A percentile compares a stretch with the other conserved stretches of the same genome.
phyloP scores from a whole-genome alignment of 2,113 vertebrate genomes.

The Argyrosomus japonicus region DNA sequence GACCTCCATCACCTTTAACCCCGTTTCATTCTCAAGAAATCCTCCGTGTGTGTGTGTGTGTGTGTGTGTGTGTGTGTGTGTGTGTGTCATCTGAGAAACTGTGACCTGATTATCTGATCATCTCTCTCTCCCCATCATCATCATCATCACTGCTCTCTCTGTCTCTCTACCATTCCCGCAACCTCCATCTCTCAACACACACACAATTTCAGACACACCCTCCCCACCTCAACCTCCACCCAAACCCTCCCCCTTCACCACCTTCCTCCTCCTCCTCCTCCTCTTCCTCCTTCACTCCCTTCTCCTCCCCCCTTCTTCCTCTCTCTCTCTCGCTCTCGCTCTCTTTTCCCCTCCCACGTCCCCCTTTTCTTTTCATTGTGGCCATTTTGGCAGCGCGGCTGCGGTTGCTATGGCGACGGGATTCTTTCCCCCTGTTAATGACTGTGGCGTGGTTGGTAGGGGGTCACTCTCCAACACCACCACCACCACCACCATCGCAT shows the following conservation, averaged over 20 bases:
- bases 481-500: constrained; percentile 63
- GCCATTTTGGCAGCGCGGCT: constrained; percentile 81
- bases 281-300: constrained; percentile 48
- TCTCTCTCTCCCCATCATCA: neutral
- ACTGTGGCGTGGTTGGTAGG: constrained; percentile 80
- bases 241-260: constrained; percentile 16
- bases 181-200: constrained; percentile 27
- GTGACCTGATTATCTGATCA: constrained; percentile 37
- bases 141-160: neutral
- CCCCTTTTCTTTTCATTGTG: constrained; percentile 78
- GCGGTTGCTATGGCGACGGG: constrained; percentile 81
- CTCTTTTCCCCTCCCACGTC: constrained; percentile 25
- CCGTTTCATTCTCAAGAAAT: neutral
- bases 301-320: neutral
- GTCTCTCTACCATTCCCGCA: constrained; percentile 10
- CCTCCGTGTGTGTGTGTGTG: neutral
- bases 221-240: constrained; percentile 61
- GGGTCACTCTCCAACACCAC: constrained; percentile 74
- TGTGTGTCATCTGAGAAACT: neutral
- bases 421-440: constrained; percentile 81
- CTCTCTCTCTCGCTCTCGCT: neutral
- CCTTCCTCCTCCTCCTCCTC: neutral
- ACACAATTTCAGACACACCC: constrained; percentile 65
- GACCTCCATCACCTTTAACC: constrained; percentile 2
- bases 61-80: constrained; percentile 9